Conservation (phyloP, 2,797 vertebrate species). For the Enteromius mattozi region DNA sequence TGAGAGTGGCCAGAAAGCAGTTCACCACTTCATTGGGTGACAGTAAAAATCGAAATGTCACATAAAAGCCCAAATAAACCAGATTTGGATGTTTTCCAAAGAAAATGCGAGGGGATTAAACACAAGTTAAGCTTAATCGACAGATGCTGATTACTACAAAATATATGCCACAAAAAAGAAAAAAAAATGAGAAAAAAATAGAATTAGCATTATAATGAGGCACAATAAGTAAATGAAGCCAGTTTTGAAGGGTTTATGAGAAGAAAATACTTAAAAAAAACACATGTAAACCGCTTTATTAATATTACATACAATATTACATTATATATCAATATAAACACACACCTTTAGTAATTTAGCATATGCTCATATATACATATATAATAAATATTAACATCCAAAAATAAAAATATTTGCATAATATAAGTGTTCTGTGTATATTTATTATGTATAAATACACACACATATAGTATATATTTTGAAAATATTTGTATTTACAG, state of each 20-base stretch:
- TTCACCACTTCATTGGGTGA: background rate
- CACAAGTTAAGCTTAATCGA: background rate
- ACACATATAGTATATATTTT: no score
- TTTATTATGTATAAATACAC: no score
- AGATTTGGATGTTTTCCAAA: background rate
- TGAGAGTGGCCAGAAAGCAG: conserved; percentile 19
- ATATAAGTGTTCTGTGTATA: no score
- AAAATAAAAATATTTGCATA: no score
- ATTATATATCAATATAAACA: no score
- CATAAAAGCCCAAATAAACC: background rate
- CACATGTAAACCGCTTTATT: background rate
- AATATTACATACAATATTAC: background rate
- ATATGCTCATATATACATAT: no score
- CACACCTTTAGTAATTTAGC: no score
- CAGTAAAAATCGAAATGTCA: background rate
- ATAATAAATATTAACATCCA: no score
- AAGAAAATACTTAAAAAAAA: background rate
- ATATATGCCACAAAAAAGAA: background rate
- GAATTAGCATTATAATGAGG: background rate
- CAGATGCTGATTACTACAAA: background rate
- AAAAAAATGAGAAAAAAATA: background rate
- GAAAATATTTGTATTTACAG: no score
- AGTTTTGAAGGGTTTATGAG: background rate
- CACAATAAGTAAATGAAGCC: background rate
- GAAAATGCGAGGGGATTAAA: background rate